Evolutionary conservation across 2,797 vertebrate species (phyloP), one percentile per base, ranked within the genome.

Genomic region (Manis pentadactyla): DNA sequence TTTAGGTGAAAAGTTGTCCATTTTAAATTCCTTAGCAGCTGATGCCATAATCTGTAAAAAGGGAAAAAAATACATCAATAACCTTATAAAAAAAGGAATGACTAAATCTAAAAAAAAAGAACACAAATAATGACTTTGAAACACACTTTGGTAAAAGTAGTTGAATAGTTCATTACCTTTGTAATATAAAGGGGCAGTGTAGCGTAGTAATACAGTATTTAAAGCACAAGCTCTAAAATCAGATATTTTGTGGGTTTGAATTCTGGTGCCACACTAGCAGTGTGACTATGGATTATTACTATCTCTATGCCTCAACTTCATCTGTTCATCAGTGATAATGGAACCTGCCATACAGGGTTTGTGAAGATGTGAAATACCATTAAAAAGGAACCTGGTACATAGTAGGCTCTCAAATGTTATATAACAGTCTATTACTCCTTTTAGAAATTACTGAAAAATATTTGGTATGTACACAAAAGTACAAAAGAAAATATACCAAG

Each of bases 1-100:
- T 93, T 98, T 98, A 19, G 98, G 98, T 0, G 96, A 98, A 97
- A 98, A 98, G 89, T 79, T 98, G 0, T 99, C 98, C 87, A 98
- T 98, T 5, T 99, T 97, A 97, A 99, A 98, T 27, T 99, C 99
- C 97, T 99, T 99, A 93, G 98, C 96, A 0, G 98, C 97, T 29
- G 99, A 98, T 53, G 99, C 97, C 98, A 99, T 99, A 97, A 98
- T 98, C 99, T 99, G 97, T 51, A 98, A 98, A 46, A 96, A 97
- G 25, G 97, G 93, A 98, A 93, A 97, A 42, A 98, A 94, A 94
- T 94, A 71, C 1, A 94, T 96, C 46, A 97, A 77, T 95, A 95
- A 95, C 78, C 53, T 75, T 49, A 82, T 64, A 66, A 94, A 85
- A 92, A 25, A 78, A 19, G 7, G 69, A 34, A 29, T 25, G 53